Percentiles rank a stretch among this genome's conserved stretches.
These are phyloP conservation scores for Xestia rhomboidea DNA, from an alignment of 2,888 invertebrate genomes.

Conservation along the genomic window DNA sequence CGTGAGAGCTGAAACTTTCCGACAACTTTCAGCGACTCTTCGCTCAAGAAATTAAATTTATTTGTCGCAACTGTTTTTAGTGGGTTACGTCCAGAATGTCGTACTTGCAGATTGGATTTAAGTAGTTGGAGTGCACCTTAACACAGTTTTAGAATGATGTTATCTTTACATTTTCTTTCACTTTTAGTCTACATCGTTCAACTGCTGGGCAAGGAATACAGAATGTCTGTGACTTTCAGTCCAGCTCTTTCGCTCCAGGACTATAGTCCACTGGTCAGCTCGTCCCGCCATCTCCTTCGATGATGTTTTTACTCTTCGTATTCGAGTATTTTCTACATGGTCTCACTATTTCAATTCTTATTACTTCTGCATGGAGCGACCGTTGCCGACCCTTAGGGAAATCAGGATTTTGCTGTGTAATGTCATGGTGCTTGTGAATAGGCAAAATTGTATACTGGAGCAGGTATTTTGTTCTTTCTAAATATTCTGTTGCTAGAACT, in stretches of 20 bases:
- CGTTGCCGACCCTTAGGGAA: conserved; percentile 53
- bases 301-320: neutral
- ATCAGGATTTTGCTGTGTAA: conserved; percentile 56
- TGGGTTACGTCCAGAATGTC: conserved; percentile 73
- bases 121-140: conserved; percentile 69
- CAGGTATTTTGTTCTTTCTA: conserved; percentile 2
- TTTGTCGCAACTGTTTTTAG: conserved; percentile 65
- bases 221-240: too few relatives aligned
- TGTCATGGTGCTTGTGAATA: conserved; percentile 42
- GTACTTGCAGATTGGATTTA: conserved; percentile 77
- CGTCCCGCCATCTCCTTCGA: neutral
- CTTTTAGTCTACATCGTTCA: neutral
- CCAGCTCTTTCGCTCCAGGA: neutral
- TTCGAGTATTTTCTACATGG: neutral
- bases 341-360: conserved; percentile 34
- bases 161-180: conserved; percentile 16
- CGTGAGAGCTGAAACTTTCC: conserved; percentile 68
- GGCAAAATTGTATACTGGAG: conserved; percentile 6
- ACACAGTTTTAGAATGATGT: neutral
- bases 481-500: neutral
- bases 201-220: neutral
- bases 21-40: conserved; percentile 70
- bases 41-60: conserved; percentile 78
- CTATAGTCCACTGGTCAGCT: neutral
- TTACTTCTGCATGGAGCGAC: conserved; percentile 48